Conservation (phyloP, 1,140 invertebrate genomes). For the Platyura marginata region DNA sequence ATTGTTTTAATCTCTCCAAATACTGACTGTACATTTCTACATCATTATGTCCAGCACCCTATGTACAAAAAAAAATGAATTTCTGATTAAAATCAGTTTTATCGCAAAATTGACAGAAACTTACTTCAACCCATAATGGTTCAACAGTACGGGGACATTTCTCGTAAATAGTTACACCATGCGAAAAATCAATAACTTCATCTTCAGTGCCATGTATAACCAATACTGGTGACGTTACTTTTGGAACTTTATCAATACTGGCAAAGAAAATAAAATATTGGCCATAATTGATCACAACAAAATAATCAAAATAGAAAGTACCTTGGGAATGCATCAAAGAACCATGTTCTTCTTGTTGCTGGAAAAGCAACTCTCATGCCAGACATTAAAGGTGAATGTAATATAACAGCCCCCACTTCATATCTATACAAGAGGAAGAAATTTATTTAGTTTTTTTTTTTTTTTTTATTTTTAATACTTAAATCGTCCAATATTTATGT, state of each 20-base stretch:
- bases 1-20: constrained; percentile 86
- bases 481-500: not conserved
- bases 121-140: constrained; percentile 44
- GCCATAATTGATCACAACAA: not conserved
- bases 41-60: constrained; percentile 88
- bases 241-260: constrained; percentile 42
- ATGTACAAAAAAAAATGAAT: too few relatives aligned
- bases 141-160: constrained; percentile 44
- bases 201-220: constrained; percentile 65
- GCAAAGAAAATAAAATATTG: constrained; percentile 3
- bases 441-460: too few relatives aligned
- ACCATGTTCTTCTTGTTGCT: constrained; percentile 49
- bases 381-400: constrained; percentile 51
- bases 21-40: constrained; percentile 95
- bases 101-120: too few relatives aligned
- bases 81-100: too few relatives aligned
- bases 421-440: too few relatives aligned
- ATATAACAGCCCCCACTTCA: constrained; percentile 47
- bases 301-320: not conserved
- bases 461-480: constrained; percentile 8
- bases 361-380: constrained; percentile 54
- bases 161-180: constrained; percentile 50
- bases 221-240: constrained; percentile 48
- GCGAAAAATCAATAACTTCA: constrained; percentile 54
- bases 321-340: constrained; percentile 48